Evolutionary conservation across 2,113 vertebrate species (phyloP), one percentile per base, ranked within the genome.

Genomic region (Charadrius vociferus): DNA sequence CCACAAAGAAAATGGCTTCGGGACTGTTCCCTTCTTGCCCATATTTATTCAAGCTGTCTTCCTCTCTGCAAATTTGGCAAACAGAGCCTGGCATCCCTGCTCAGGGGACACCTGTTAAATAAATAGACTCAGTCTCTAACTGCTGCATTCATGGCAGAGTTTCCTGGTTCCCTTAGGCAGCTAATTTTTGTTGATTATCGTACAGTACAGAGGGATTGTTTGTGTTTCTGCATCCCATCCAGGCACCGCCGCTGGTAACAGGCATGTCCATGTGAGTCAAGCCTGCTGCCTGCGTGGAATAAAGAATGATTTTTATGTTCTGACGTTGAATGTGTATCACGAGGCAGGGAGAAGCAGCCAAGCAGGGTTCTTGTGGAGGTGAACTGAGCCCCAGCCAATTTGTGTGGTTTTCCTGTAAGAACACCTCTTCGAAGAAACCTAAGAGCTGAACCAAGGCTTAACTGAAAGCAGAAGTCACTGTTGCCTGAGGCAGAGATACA

Each of bases 21-120:
- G 91, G 91, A 91, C 74, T 93, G 58, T 85, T 91, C 84, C 82
- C 73, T 41, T 89, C 89, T 66, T 50, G 32, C 81, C 78, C 19
- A 4, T 93, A 85, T 96, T 97, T 97, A 90, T 95, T 91, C 95
- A 77, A 95, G 74, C 89, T 95, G 81, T 93, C 89, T 95, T 93
- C 78, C 81, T 95, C 74, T 94, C 81, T 3, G 63, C 81, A 81
- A 80, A 96, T 93, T 95, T 97, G 90, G 93, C 96, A 96, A 94
- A 95, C 50, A 52, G 81, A 90, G 58, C 11, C 96, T 96, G 96
- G 96, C 94, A 96, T 83, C 74, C 45, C 94, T 71, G 89, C 95
- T 89, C 94, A 49, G 81, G 95, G 94, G 91, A 95, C 96, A 96
- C 97, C 96, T 96, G 97, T 95, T 94, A 97, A 94, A 97, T 96